phyloP scores from a whole-genome alignment of 2,113 vertebrate species.

The Athene noctua region DNA sequence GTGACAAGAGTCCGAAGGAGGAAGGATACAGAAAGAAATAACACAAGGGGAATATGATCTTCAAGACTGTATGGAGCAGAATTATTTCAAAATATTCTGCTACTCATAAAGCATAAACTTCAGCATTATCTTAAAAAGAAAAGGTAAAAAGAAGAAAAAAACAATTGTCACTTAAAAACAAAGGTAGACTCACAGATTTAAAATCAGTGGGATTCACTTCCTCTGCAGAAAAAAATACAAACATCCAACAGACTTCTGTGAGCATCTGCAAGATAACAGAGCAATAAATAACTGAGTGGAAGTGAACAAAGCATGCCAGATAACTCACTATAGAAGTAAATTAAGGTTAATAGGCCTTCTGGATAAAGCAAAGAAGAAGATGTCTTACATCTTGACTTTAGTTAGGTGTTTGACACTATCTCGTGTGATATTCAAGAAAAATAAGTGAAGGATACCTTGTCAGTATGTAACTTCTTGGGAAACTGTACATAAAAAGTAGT shows the following conservation, averaged over 20 bases:
- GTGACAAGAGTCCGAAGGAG: neutral
- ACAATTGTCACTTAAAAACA: neutral
- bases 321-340: neutral
- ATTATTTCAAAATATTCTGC: neutral
- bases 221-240: neutral
- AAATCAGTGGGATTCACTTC: neutral
- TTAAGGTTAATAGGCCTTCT: constrained; percentile 3
- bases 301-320: neutral
- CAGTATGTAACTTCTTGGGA: neutral
- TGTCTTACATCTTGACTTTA: neutral
- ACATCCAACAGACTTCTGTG: neutral
- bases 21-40: neutral
- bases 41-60: neutral
- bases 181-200: neutral
- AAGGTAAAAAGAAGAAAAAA: rapidly evolving
- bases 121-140: neutral
- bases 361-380: neutral
- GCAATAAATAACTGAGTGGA: neutral
- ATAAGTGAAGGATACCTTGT: neutral
- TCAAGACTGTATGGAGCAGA: neutral
- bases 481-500: neutral
- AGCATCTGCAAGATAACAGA: neutral
- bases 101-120: neutral
- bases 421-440: neutral
- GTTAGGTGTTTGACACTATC: neutral